Evolutionary conservation across 1,140 invertebrate genomes (phyloP), one percentile per base, ranked within the genome.

Genomic region (Diachasma alloeum): DNA sequence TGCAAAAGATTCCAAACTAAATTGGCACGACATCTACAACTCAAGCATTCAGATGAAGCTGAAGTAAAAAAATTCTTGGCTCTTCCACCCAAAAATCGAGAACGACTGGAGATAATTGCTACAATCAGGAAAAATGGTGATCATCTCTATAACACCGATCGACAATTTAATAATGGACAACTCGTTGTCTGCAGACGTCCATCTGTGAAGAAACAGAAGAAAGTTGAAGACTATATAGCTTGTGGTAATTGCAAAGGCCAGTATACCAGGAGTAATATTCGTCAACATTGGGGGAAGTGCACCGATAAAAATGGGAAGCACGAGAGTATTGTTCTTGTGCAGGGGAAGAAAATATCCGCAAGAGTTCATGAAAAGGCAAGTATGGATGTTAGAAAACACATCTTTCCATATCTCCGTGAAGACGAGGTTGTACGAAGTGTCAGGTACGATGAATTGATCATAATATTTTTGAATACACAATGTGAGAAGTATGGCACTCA

Each of bases 61-160:
- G 70, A 72, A 19, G 75, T 77, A 6, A 77, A 67, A 22, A 31
- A 59, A 19, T 77, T 77, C 22, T 42, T 44, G 11, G 10, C n/a
- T 22, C 15, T 77, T 24, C 56, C 42, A 31, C 31, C 13, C 17
- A 26, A 44, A 48, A 73, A 39, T 67, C 9, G 19, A 11, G 69
- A 71, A 53, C 31, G 76, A 46, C 39, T n/a, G 39, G 24, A 36
- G n/a, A 73, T 53, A n/a, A 77, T 77, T 17, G 24, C 36, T 5
- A 53, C 56, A 26, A 77, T 77, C n/a, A 59, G 76, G 24, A 77
- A 73, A 26, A 67, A 68, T 19, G 69, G 76, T 4, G 36, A 77
- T 44, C 46, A 26, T 36, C 22, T 73, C 13, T 70, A 48, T 39
- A 77, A 77, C 31, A 77, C 71, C 4, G 37, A 77, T 73, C 26